These are phyloP conservation scores for Tor tambroides DNA, from an alignment of 2,113 vertebrate species.

Conservation along the genomic window DNA sequence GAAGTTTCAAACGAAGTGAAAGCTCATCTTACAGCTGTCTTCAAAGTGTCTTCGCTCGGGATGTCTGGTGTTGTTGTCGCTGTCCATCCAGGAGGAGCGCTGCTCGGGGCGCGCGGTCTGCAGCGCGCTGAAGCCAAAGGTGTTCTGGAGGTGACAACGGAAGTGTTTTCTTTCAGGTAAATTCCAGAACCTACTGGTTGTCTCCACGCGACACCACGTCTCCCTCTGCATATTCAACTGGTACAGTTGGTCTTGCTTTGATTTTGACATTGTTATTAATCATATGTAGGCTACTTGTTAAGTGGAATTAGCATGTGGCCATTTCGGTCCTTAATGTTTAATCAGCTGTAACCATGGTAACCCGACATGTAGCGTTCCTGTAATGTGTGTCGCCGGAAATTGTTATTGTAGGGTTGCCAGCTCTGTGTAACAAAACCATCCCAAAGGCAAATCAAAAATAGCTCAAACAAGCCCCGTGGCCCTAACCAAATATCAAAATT, in stretches of 20 bases:
- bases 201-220: conserved; percentile 78
- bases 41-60: conserved; percentile 74
- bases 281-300: background rate
- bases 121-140: conserved; percentile 51
- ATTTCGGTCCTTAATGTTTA: background rate
- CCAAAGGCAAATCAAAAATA: background rate
- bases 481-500: background rate
- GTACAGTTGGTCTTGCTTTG: conserved; percentile 59
- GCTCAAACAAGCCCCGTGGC: background rate
- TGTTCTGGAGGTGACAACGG: conserved; percentile 63
- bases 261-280: conserved; percentile 52
- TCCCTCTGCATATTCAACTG: conserved; percentile 75
- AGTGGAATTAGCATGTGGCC: background rate
- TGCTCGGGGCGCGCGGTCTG: conserved; percentile 33
- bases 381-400: background rate
- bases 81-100: conserved; percentile 53
- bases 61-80: background rate
- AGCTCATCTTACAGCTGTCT: conserved; percentile 69
- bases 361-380: background rate
- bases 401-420: background rate
- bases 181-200: conserved; percentile 64
- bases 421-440: background rate
- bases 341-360: conserved; percentile 56
- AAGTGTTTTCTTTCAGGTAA: conserved; percentile 77
- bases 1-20: background rate